Conservation (phyloP, 2,888 invertebrate species). For the Eilema griseolum region DNA sequence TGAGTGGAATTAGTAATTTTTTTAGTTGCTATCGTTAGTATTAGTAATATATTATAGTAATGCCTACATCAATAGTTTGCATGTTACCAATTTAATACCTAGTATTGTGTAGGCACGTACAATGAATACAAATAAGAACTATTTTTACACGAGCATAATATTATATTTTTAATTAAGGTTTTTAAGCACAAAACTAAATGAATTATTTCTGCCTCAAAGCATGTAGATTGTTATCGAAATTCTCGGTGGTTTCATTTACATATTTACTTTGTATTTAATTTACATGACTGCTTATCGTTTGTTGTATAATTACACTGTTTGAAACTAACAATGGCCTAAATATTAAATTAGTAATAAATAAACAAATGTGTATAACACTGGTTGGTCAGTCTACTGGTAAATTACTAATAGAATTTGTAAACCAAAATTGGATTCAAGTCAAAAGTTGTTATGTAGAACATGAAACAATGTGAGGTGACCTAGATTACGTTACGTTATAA, state of each 20-base stretch:
- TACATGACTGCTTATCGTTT: conserved; percentile 13
- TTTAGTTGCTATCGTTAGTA: too few species aligned
- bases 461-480: not conserved
- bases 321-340: not conserved
- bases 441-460: not conserved
- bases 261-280: conserved; percentile 19
- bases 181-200: not conserved
- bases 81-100: too few species aligned
- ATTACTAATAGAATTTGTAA: not conserved
- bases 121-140: not conserved
- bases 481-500: not conserved
- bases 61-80: too few species aligned
- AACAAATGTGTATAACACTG: not conserved
- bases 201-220: conserved; percentile 11
- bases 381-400: not conserved
- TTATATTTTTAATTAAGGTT: not conserved
- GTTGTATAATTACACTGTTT: conserved; percentile 4
- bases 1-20: too few species aligned
- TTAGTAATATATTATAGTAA: too few species aligned
- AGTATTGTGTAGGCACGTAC: not conserved
- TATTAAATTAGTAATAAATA: not conserved
- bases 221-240: conserved; percentile 13
- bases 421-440: not conserved
- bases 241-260: conserved; percentile 9
- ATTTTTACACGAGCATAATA: not conserved